phyloP scores from a whole-genome alignment of 2,888 invertebrate species.

The Cremastinae sp. region DNA sequence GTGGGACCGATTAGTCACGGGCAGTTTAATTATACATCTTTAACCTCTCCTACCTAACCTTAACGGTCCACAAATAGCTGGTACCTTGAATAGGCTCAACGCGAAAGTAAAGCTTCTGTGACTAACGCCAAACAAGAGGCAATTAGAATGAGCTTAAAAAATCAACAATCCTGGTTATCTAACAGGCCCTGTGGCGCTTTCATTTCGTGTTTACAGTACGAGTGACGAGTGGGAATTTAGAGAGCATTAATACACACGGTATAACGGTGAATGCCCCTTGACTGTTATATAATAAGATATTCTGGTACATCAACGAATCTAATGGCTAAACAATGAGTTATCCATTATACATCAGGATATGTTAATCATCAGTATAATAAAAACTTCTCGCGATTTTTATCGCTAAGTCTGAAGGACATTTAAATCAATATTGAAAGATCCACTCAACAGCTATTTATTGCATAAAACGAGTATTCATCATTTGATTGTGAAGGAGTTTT shows the following conservation, averaged over 20 bases:
- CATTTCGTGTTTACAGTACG: slow-evolving; percentile 41
- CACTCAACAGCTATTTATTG: too few species aligned
- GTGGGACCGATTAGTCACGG: slow-evolving; percentile 17
- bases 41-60: slow-evolving; percentile 36
- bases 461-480: not conserved
- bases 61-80: slow-evolving; percentile 47
- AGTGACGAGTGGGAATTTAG: not conserved
- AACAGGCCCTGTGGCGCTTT: slow-evolving; percentile 37
- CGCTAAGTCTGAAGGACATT: not conserved
- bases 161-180: slow-evolving; percentile 39
- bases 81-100: slow-evolving; percentile 49
- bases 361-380: slow-evolving; percentile 21
- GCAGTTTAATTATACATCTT: slow-evolving; percentile 52
- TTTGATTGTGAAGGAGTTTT: too few species aligned
- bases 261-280: slow-evolving; percentile 51
- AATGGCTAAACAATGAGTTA: slow-evolving; percentile 44
- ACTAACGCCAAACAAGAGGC: slow-evolving; percentile 34
- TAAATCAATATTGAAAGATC: too few species aligned
- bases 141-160: slow-evolving; percentile 38
- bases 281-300: slow-evolving; percentile 40
- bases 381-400: slow-evolving; percentile 28
- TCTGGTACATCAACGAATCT: slow-evolving; percentile 42
- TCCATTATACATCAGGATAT: slow-evolving; percentile 37
- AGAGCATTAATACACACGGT: slow-evolving; percentile 39
- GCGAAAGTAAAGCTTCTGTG: slow-evolving; percentile 37